Base-by-base conservation (phyloP, 2,113 vertebrate species). In the Saccopteryx leptura region DNA sequence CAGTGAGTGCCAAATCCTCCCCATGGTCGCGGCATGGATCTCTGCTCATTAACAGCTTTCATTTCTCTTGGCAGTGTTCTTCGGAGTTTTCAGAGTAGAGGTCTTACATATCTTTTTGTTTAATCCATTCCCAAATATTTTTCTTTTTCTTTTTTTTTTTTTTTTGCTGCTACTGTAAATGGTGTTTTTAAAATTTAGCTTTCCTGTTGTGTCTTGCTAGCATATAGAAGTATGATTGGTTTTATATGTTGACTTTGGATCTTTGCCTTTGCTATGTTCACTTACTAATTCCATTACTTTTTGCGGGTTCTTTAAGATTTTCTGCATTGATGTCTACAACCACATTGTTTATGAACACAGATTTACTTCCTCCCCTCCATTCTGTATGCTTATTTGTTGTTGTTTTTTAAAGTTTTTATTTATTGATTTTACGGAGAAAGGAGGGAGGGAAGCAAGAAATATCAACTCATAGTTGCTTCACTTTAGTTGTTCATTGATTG, bases 1-100 rank as follows among this genome's bases (percentile, higher is more conserved):
- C 13, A 10, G 2, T 5, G 9, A 13, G 2, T 5, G 9, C 21
- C 1, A 9, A 0, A 0, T 21, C 50, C 26, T 33, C 12, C 2
- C 31, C 61, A 0, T 1, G 58, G 14, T 11, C 6, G 0, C 2
- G n/a, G 26, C n/a, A 1, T 8, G 7, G 9, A 1, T 23, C 65
- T 14, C 74, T 1, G 12, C 23, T 13, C 31, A 7, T 4, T 18
- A 12, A 7, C 14, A 3, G 26, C 75, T 75, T 66, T 50, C 10
- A 2, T 23, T 72, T 72, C 63, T 28, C 58, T 33, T 9, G 19
- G 81, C 48, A 65, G 8, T 7, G 2, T 19, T 33, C 46, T 21
- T 46, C 0, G 2, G 3, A 33, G 13, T 80, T 90, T 88, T 60
- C 60, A 24, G 39, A 17, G 12, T 26, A 28, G 60, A 76, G 31